Base-by-base conservation (phyloP, 2,797 vertebrate genomes). In the Menidia menidia region DNA sequence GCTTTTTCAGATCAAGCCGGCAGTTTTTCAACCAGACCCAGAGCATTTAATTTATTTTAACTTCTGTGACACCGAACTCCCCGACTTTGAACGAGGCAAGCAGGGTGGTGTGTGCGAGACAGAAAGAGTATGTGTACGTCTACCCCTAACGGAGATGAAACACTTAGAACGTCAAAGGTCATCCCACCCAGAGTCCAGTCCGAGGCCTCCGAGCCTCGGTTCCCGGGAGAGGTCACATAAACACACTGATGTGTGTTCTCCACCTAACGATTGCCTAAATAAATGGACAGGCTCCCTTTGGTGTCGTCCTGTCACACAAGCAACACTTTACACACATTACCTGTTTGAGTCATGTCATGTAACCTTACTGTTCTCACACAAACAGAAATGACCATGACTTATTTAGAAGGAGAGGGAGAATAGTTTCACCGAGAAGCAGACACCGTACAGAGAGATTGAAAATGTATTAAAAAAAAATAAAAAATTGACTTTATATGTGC, bases 141-240 rank as follows among this genome's bases (percentile, higher is more conserved):
- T 74, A 47, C 60, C 55, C 30, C 52, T 59, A 52, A 77, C 77
- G 39, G 81, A 89, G 89, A 90, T 90, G 78, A 90, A 92, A 92
- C 86, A 87, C 85, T 76, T 64, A 11, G 3, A n/a, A 68, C 81
- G 74, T 85, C 73, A 90, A 67, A 82, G 86, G 78, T 88, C 83
- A 89, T 88, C 89, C 91, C 91, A 92, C 90, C 88, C 88, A 90
- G 76, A 55, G 86, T 84, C 83, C 75, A 53, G 82, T 79, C 64
- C 15, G 39, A 71, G 67, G 56, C 43, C 57, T 75, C 0, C 8
- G 45, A 15, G 59, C 61, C 79, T 77, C 44, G 10, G 67, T 75
- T 65, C 79, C 75, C 66, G 19, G 2, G 53, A 78, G 80, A 78
- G 83, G 88, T 87, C 88, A 89, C 54, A 68, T 71, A 87, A 88